A percentile compares a stretch with the other conserved stretches of the same genome.
Conservation (phyloP, 2,888 invertebrate genomes). For the Rhingia rostrata region DNA sequence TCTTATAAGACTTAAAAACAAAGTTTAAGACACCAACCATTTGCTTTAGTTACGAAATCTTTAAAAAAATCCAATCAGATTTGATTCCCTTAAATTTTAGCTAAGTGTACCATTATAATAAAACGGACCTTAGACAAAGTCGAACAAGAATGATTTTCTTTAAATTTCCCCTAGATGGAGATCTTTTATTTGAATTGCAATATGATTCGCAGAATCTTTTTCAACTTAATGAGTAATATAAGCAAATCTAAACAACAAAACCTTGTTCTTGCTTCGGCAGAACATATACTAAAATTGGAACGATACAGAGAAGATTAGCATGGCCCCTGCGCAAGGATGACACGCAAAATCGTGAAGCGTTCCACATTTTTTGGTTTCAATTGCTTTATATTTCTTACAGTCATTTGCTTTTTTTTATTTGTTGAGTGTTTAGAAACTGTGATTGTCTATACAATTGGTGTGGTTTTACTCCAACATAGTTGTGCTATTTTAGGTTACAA, state of each 20-base stretch:
- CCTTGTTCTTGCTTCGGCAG: slow-evolving; percentile 89
- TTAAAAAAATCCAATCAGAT: no score
- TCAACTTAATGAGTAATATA: neutral
- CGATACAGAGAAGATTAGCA: slow-evolving; percentile 97
- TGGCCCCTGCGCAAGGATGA: slow-evolving; percentile 96
- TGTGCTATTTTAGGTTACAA: slow-evolving; percentile 52
- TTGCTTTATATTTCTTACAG: neutral
- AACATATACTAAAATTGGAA: slow-evolving; percentile 94
- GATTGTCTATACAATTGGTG: neutral
- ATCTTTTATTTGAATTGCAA: neutral
- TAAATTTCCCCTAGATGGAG: no score
- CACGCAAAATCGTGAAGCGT: slow-evolving; percentile 96
- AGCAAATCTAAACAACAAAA: neutral
- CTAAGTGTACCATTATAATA: no score
- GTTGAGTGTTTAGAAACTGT: slow-evolving; percentile 9
- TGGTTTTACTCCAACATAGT: neutral
- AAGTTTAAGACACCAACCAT: no score
- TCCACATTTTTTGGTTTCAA: slow-evolving; percentile 81
- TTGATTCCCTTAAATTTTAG: no score
- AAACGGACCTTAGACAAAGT: no score
- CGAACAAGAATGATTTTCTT: no score
- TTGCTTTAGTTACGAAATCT: no score
- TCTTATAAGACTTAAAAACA: no score
- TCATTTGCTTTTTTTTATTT: neutral
- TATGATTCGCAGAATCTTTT: neutral